Conservation (phyloP, 2,888 invertebrate genomes). For the Mythimna pallens region DNA sequence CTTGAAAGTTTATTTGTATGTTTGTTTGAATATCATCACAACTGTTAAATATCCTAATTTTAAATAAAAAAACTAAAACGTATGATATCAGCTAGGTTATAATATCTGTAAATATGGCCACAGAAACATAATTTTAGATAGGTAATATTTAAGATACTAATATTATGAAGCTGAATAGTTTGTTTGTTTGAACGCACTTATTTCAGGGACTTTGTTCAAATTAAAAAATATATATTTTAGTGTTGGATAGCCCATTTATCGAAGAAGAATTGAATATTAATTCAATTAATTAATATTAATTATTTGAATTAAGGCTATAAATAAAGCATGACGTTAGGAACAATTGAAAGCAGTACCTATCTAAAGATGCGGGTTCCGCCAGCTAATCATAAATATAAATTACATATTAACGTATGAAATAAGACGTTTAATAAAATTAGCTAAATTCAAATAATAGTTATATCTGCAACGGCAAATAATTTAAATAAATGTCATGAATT, state of each 20-base stretch:
- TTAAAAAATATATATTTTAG: too few species aligned
- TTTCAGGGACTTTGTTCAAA: too few species aligned
- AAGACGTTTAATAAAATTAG: not conserved
- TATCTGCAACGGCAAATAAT: constrained; percentile 12
- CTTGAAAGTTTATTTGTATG: constrained; percentile 23
- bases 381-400: not conserved
- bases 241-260: too few species aligned
- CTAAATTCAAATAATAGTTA: constrained; percentile 1
- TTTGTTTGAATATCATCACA: constrained; percentile 3
- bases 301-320: too few species aligned
- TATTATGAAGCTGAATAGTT: too few species aligned
- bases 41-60: not conserved
- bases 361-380: too few species aligned
- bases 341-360: too few species aligned
- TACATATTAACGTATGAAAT: not conserved
- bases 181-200: too few species aligned
- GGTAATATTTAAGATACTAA: constrained; percentile 15
- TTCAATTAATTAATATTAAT: too few species aligned
- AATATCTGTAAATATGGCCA: constrained; percentile 8
- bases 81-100: not conserved
- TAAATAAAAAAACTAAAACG: not conserved
- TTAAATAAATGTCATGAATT: constrained; percentile 21
- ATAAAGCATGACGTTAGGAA: too few species aligned
- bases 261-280: too few species aligned
- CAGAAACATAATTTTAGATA: not conserved